A percentile compares a stretch with the other conserved stretches of the same genome.
phyloP scores from a whole-genome alignment of 1,140 invertebrate genomes.

The Protaetia brevitarsis region DNA sequence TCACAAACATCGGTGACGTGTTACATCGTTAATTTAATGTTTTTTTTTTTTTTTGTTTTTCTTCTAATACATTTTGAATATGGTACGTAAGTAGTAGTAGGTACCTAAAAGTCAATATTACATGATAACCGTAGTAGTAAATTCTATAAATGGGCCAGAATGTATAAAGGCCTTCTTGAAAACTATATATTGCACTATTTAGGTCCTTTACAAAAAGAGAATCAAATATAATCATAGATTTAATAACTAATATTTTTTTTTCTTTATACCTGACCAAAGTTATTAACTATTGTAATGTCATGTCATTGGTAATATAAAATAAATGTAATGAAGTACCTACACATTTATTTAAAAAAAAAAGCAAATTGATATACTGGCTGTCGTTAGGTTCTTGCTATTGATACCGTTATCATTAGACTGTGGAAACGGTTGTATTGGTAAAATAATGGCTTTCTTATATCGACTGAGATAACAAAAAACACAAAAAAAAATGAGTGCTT shows the following conservation, averaged over 20 bases:
- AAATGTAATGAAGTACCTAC: not conserved
- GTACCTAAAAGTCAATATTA: slow-evolving; percentile 28
- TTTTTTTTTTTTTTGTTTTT: not conserved
- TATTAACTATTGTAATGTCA: not conserved
- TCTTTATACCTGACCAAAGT: not conserved
- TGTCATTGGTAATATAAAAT: not conserved
- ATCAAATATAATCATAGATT: too few relatives aligned
- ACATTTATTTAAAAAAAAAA: slow-evolving; percentile 1
- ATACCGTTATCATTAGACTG: too few relatives aligned
- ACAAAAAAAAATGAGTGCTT: too few relatives aligned
- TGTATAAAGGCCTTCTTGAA: slow-evolving; percentile 22
- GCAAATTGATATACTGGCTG: slow-evolving; percentile 10
- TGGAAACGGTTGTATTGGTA: too few relatives aligned
- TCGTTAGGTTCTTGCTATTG: too few relatives aligned
- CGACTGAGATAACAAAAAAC: too few relatives aligned
- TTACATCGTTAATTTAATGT: not conserved
- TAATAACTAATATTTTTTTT: not conserved
- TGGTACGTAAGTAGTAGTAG: slow-evolving; percentile 12
- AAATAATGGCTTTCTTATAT: too few relatives aligned
- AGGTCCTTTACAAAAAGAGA: slow-evolving; percentile 26
- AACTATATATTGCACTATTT: slow-evolving; percentile 26
- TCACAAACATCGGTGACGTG: not conserved
- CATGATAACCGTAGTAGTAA: not conserved
- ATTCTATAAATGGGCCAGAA: not conserved
- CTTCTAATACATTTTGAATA: slow-evolving; percentile 12